These are phyloP conservation scores for Psophia crepitans DNA, from an alignment of 2,113 vertebrate species.

Conservation along the genomic window DNA sequence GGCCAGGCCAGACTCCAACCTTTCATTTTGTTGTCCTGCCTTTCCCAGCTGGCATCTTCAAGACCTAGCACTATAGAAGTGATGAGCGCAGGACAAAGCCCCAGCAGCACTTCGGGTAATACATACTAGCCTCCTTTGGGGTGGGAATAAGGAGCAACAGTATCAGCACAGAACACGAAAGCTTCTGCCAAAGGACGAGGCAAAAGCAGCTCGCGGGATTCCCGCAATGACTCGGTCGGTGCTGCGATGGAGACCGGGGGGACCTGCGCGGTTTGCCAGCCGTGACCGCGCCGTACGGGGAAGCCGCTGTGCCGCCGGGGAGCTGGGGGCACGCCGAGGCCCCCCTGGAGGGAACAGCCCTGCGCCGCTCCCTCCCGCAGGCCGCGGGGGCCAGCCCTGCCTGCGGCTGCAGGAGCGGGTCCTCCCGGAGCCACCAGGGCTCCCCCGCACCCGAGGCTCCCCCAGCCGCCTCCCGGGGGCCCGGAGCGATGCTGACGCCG, in stretches of 20 bases:
- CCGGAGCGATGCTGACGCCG: background rate
- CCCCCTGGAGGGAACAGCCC: background rate
- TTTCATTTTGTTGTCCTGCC: background rate
- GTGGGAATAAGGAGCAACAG: background rate
- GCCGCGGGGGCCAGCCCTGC: background rate
- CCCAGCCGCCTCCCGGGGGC: background rate
- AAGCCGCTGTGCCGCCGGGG: background rate
- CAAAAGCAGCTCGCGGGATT: rapidly evolving
- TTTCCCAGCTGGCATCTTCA: background rate
- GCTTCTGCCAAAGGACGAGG: rapidly evolving
- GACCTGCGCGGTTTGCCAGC: too few relatives aligned
- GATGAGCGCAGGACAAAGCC: rapidly evolving
- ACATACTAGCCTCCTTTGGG: rapidly evolving
- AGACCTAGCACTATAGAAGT: background rate
- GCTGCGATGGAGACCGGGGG: background rate
- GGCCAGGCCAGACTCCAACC: background rate
- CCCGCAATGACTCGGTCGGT: rapidly evolving
- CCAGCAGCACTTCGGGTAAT: background rate
- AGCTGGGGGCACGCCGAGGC: background rate
- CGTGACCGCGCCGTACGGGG: background rate
- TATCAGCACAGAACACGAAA: rapidly evolving
- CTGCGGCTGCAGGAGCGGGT: background rate
- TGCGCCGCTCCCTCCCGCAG: rapidly evolving
- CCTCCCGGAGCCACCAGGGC: background rate
- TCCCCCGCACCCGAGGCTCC: background rate